These are phyloP conservation scores for Andricus curvator DNA, from an alignment of 2,888 invertebrate species.

Conservation along the genomic window DNA sequence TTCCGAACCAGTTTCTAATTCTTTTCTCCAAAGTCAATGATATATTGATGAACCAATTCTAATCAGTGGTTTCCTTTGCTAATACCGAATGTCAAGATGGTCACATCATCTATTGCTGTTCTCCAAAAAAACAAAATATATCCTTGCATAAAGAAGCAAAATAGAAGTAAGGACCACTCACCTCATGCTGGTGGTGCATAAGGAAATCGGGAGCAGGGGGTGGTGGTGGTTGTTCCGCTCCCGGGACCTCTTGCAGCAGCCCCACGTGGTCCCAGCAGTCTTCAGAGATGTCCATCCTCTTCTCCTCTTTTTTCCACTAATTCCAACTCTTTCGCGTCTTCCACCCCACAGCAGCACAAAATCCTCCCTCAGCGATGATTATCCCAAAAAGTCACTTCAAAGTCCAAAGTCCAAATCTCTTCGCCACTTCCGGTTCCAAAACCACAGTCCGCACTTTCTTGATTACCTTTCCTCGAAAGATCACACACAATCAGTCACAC, in stretches of 20 bases:
- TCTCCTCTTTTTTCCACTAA: slow-evolving; percentile 6
- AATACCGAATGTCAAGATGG: not conserved
- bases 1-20: not conserved
- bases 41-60: not conserved
- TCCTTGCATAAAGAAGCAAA: not conserved
- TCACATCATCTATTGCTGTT: not conserved
- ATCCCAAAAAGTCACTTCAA: not conserved
- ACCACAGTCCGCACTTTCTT: not conserved
- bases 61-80: not conserved
- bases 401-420: not conserved
- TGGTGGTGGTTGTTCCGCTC: slow-evolving; percentile 67
- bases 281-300: slow-evolving; percentile 73
- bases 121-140: not conserved
- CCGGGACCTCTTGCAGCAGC: slow-evolving; percentile 73
- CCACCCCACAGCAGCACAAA: slow-evolving; percentile 5
- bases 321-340: not conserved
- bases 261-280: slow-evolving; percentile 78
- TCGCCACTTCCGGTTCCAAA: slow-evolving; percentile 2
- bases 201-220: slow-evolving; percentile 64
- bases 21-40: too few species aligned
- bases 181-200: slow-evolving; percentile 73
- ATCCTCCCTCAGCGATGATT: not conserved
- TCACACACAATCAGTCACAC: slow-evolving; percentile 47
- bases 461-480: slow-evolving; percentile 10
- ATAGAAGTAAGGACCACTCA: slow-evolving; percentile 57